These are phyloP conservation scores for Hippocampus kuda DNA, from an alignment of 2,797 vertebrate species.

Conservation along the genomic window DNA sequence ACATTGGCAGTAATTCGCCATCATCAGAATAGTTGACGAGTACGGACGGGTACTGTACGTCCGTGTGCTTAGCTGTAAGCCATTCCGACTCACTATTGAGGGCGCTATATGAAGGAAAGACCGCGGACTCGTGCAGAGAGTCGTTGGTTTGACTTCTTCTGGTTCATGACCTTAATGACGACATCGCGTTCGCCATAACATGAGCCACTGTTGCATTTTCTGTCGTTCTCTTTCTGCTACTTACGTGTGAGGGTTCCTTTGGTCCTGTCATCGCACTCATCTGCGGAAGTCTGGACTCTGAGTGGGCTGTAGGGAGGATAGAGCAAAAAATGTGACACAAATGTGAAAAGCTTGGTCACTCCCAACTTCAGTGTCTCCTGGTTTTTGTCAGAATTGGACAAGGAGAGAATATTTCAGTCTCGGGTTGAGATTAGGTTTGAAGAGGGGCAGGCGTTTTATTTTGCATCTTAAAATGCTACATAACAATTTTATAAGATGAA, in stretches of 20 bases:
- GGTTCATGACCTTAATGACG: background rate
- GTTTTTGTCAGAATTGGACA: background rate
- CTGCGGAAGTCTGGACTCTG: constrained; percentile 84
- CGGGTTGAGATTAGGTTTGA: background rate
- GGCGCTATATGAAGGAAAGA: too few relatives aligned
- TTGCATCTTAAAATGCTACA: background rate
- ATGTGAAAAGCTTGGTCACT: background rate
- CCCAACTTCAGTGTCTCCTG: background rate
- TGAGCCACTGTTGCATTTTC: background rate
- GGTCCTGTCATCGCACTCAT: constrained; percentile 76
- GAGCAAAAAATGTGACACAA: constrained; percentile 8
- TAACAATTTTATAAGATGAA: background rate
- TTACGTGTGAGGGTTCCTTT: constrained; percentile 85
- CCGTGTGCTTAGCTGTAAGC: too few relatives aligned
- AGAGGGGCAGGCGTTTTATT: background rate
- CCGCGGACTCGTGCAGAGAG: too few relatives aligned
- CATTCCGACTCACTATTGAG: too few relatives aligned
- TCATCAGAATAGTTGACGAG: too few relatives aligned
- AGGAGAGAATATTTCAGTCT: background rate
- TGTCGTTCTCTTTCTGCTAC: constrained; percentile 14
- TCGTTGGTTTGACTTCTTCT: too few relatives aligned
- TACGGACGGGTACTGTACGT: too few relatives aligned
- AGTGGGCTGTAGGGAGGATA: constrained; percentile 65
- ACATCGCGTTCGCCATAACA: background rate
- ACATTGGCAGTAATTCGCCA: too few relatives aligned